Percentiles rank a stretch among this genome's conserved stretches.
Evolutionary conservation across 2,797 vertebrate genomes (phyloP).

Genomic region (Gallinago nigripennis): DNA sequence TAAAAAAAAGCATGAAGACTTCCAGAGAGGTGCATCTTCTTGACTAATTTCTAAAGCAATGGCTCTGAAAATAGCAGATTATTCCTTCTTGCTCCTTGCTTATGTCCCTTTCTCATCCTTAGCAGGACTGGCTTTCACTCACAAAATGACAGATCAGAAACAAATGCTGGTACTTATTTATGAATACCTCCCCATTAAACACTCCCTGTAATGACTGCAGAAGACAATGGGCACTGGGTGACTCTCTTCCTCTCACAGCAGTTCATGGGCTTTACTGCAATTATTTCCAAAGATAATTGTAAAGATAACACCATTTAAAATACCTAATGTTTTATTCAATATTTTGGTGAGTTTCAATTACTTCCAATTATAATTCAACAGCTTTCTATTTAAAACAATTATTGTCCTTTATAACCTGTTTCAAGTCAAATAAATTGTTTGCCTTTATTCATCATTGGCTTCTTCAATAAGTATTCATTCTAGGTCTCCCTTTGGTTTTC

Average conservation of each 20-base stretch:
- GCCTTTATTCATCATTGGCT: conserved; percentile 31
- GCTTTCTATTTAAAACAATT: conserved; percentile 77
- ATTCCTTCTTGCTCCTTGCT: neutral
- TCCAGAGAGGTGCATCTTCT: neutral
- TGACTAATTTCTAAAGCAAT: neutral
- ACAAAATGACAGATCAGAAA: neutral
- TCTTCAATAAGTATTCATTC: neutral
- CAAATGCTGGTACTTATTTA: neutral
- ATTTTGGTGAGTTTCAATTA: conserved; percentile 75
- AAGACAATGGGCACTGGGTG: conserved; percentile 26
- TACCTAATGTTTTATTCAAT: conserved; percentile 82
- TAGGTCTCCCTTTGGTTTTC: neutral
- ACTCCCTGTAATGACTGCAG: neutral
- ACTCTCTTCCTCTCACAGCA: neutral
- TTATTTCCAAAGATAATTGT: conserved; percentile 70
- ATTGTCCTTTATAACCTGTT: conserved; percentile 69
- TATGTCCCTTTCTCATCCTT: neutral
- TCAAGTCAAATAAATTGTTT: conserved; percentile 73
- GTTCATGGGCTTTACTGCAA: conserved; percentile 28
- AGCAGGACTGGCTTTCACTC: neutral
- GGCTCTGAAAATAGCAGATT: conserved; percentile 1
- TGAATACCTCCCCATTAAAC: conserved; percentile 16
- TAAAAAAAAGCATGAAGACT: neutral
- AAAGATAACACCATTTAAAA: conserved; percentile 74
- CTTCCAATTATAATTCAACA: conserved; percentile 77